Conservation (phyloP, 2,113 vertebrate species). For the Nerophis lumbriciformis region DNA sequence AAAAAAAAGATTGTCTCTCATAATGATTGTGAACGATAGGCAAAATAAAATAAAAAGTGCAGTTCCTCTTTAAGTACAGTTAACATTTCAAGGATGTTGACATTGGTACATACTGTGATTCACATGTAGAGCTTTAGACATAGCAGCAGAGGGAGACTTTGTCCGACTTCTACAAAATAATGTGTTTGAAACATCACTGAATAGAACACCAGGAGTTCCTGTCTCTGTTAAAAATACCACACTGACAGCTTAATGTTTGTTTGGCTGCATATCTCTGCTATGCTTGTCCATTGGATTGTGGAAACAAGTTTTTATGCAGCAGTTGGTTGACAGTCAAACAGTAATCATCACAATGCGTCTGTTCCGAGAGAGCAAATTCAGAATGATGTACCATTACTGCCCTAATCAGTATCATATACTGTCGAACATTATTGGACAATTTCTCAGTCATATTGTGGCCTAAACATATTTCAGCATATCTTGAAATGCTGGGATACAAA, state of each 20-base stretch:
- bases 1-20: no score
- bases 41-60: no score
- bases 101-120: not conserved
- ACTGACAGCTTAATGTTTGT: slow-evolving; percentile 36
- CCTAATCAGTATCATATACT: no score
- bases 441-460: no score
- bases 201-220: slow-evolving; percentile 53
- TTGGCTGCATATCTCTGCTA: not conserved
- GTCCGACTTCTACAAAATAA: slow-evolving; percentile 25
- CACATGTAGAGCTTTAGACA: not conserved
- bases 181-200: slow-evolving; percentile 45
- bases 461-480: no score
- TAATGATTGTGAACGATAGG: no score
- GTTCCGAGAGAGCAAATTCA: no score
- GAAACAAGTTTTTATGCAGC: not conserved
- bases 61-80: slow-evolving; percentile 2
- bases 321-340: not conserved
- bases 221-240: slow-evolving; percentile 47
- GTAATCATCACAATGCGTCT: no score
- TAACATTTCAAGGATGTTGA: slow-evolving; percentile 5
- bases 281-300: not conserved
- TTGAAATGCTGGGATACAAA: no score
- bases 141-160: slow-evolving; percentile 66
- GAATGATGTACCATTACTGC: no score
- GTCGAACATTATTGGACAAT: no score